Evolutionary conservation across 2,113 vertebrate genomes (phyloP), one percentile per base, ranked within the genome.

Genomic region (Neodon shergylaensis): DNA sequence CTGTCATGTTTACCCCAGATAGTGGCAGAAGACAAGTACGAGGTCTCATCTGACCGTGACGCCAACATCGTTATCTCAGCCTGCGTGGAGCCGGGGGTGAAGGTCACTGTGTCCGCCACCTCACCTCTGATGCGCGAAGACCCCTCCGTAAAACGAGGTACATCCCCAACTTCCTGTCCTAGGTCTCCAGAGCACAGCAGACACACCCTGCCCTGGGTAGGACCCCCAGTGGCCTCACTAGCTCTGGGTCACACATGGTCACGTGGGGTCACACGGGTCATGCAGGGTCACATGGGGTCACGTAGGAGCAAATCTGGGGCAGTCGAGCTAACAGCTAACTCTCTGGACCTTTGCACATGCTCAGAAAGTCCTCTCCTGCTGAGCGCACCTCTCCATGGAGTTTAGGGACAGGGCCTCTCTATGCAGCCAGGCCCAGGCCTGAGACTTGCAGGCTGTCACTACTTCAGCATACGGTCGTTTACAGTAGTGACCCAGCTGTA

Each of bases 61-160:
- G 98, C 99, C 93, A 98, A 97, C 98, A 98, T 99, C 95, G 88
- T 99, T 96, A 99, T 99, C 98, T 98, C 98, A 95, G 99, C 99
- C 92, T 98, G 98, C 95, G 98, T 98, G 98, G 99, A 99, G 97
- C 99, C 99, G 97, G 98, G 98, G 98, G 99, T 99, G 98, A 98
- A 98, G 98, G 99, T 99, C 98, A 98, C 98, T 31, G 97, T 99
- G 98, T 99, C 99, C 72, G 97, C 99, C 96, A 99, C 99, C 88
- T 99, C 99, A 28, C 98, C 99, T 81, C 98, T 99, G 97, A 99
- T 99, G 99, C 98, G 99, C 91, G 99, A 99, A 97, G 99, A 99
- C 86, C 96, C 98, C 96, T 70, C 96, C 4, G 2, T 0, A 1
- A 98, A 98, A 95, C 97, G 63, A 98, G 99, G 99, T 98, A 95